Evolutionary conservation across 2,797 vertebrate genomes (phyloP).

Genomic region (Pseudomugil gertrudae): DNA sequence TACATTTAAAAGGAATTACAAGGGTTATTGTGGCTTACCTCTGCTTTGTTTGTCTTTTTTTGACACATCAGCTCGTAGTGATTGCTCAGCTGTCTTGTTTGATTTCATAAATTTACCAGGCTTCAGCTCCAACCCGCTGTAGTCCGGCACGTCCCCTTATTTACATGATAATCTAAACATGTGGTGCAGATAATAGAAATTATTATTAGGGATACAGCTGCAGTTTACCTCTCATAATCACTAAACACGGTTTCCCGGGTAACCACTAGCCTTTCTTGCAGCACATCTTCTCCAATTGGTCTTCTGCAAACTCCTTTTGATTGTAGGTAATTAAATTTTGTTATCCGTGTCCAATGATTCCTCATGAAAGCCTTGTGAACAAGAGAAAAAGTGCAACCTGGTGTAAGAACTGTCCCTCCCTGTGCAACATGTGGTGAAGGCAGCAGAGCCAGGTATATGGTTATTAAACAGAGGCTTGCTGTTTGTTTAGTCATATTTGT

Average conservation of each 20-base stretch:
- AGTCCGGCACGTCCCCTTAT: constrained; percentile 49
- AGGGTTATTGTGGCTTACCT: constrained; percentile 26
- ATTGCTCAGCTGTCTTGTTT: constrained; percentile 58
- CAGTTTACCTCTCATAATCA: constrained; percentile 57
- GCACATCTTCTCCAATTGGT: constrained; percentile 8
- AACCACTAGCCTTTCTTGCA: constrained; percentile 49
- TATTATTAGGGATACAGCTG: constrained; percentile 67
- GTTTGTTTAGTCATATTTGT: constrained; percentile 49
- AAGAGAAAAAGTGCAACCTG: constrained; percentile 21
- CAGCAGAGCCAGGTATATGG: constrained; percentile 16
- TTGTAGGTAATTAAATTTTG: constrained; percentile 56
- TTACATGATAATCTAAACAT: constrained; percentile 75
- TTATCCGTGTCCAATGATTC: constrained; percentile 13
- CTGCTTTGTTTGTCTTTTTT: constrained; percentile 23
- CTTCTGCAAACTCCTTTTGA: constrained; percentile 24
- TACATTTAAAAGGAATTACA: background rate
- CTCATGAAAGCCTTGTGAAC: constrained; percentile 17
- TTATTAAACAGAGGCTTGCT: constrained; percentile 54
- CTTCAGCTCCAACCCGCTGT: constrained; percentile 44
- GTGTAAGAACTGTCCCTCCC: constrained; percentile 21
- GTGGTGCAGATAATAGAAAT: constrained; percentile 73
- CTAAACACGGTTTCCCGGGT: constrained; percentile 71
- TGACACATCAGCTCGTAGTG: constrained; percentile 19
- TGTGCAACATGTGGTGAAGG: constrained; percentile 19
- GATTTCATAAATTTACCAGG: constrained; percentile 47